phyloP scores from a whole-genome alignment of 2,888 invertebrate species.

The Drosophila stalkeri region DNA sequence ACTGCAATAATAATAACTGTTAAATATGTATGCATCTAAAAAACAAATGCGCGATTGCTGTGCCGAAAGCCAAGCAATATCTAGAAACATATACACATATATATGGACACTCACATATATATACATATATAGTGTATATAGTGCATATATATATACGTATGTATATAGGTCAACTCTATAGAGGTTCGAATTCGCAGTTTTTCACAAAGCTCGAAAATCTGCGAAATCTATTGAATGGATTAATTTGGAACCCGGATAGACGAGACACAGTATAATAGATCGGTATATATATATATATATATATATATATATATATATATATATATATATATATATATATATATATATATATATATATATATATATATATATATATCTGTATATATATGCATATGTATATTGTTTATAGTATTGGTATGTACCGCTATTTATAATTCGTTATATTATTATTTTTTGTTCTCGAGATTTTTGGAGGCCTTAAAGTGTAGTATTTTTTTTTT shows the following conservation, averaged over 20 bases:
- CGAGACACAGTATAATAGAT: slow-evolving; percentile 2
- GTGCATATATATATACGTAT: neutral
- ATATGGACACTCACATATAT: neutral
- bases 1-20: slow-evolving; percentile 75
- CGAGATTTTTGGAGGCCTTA: slow-evolving; percentile 71
- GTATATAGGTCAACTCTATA: neutral
- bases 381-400: slow-evolving; percentile 8
- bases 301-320: slow-evolving; percentile 4
- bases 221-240: slow-evolving; percentile 22
- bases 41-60: slow-evolving; percentile 76
- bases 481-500: slow-evolving; percentile 21
- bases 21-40: slow-evolving; percentile 68
- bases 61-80: slow-evolving; percentile 64
- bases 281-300: slow-evolving; percentile 8
- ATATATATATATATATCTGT: neutral
- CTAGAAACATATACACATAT: slow-evolving; percentile 5
- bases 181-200: slow-evolving; percentile 10
- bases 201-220: slow-evolving; percentile 13
- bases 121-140: slow-evolving; percentile 1
- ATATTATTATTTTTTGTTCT: slow-evolving; percentile 67
- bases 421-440: slow-evolving; percentile 58
- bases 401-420: slow-evolving; percentile 41
- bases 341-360: slow-evolving; percentile 4
- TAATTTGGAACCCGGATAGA: slow-evolving; percentile 10
- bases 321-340: slow-evolving; percentile 10